Conservation (phyloP, 2,888 invertebrate genomes). For the Drosophila kanekoi region DNA sequence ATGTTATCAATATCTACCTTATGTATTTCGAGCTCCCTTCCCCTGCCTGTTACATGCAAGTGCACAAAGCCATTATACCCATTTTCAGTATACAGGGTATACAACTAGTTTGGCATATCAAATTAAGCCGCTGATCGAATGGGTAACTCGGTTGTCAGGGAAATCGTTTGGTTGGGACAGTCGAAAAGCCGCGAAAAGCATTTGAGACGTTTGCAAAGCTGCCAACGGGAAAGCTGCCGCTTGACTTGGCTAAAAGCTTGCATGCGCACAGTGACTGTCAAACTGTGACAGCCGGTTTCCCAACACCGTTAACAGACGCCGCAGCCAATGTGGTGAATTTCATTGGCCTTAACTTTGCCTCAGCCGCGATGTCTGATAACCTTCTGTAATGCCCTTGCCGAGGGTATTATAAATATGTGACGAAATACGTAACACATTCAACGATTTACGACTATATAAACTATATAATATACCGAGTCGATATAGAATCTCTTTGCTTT, state of each 20-base stretch:
- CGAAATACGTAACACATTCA: neutral
- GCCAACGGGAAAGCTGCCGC: slow-evolving; percentile 6
- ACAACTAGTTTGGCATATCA: neutral
- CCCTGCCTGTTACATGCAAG: no score
- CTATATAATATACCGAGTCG: neutral
- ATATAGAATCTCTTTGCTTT: no score
- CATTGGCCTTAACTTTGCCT: slow-evolving; percentile 38
- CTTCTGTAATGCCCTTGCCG: neutral
- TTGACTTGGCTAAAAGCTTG: slow-evolving; percentile 66
- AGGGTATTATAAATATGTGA: neutral
- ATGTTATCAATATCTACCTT: no score
- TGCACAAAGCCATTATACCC: no score
- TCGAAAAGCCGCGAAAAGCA: neutral
- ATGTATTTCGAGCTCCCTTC: no score
- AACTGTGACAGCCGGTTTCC: slow-evolving; percentile 35
- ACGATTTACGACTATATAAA: neutral
- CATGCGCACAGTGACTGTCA: slow-evolving; percentile 17
- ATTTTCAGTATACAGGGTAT: no score
- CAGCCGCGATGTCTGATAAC: slow-evolving; percentile 32
- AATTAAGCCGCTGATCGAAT: neutral
- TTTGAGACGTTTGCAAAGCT: slow-evolving; percentile 1
- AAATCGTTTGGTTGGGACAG: no score
- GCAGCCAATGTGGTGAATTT: slow-evolving; percentile 30
- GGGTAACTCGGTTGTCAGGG: no score
- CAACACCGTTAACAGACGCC: slow-evolving; percentile 37